A percentile compares a stretch with the other conserved stretches of the same genome.
phyloP scores from a whole-genome alignment of 2,113 vertebrate genomes.

The Vicugna pacos region DNA sequence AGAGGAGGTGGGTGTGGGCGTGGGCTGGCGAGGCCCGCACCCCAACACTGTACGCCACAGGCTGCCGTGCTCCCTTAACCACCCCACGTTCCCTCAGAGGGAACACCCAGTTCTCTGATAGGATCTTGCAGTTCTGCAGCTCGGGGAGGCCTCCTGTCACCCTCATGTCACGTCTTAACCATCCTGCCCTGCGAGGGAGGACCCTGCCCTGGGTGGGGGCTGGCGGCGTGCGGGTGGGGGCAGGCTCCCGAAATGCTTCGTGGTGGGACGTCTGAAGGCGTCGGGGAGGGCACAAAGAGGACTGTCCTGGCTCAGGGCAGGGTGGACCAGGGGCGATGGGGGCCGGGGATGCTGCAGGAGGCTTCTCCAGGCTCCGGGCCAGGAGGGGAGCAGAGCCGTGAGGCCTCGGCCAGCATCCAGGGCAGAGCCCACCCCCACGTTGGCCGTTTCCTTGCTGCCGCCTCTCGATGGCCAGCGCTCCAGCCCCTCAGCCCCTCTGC shows the following conservation, averaged over 20 bases:
- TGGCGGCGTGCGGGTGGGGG: rapidly evolving
- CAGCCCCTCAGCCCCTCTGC: rapidly evolving
- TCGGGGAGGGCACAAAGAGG: rapidly evolving
- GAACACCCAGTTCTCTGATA: not conserved
- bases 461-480: not conserved
- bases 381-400: not conserved
- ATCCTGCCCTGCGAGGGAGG: not conserved
- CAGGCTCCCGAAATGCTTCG: not conserved
- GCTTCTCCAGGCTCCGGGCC: not conserved
- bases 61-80: not conserved
- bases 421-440: not conserved
- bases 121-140: not conserved
- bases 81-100: no score
- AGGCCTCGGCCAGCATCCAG: not conserved
- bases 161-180: rapidly evolving
- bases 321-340: no score
- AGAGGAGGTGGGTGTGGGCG: not conserved
- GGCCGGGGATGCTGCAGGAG: no score
- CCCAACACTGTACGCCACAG: no score
- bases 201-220: not conserved
- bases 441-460: not conserved
- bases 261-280: not conserved
- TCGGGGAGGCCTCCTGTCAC: rapidly evolving
- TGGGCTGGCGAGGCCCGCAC: not conserved
- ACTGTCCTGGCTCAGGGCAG: not conserved